phyloP scores from a whole-genome alignment of 1,140 invertebrate species.

The Drosophila tani region DNA sequence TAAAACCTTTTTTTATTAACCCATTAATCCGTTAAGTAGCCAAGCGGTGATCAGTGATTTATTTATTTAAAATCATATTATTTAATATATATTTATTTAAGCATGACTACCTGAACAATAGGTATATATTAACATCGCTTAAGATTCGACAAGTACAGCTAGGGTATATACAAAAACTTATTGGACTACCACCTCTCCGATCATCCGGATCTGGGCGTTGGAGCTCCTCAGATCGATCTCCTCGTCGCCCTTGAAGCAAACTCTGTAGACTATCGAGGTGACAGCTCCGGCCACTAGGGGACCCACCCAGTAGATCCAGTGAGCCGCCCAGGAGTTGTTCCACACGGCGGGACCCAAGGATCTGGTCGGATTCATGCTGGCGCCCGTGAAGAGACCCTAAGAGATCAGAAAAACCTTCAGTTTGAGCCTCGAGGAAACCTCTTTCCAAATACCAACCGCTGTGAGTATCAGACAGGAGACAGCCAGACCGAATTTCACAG shows the following conservation, averaged over 20 bases:
- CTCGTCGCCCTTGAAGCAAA: constrained; percentile 84
- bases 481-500: constrained; percentile 88
- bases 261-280: constrained; percentile 88
- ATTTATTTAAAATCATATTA: neutral
- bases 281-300: constrained; percentile 87
- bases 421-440: neutral
- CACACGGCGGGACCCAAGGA: constrained; percentile 91
- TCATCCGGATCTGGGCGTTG: constrained; percentile 52
- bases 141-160: constrained; percentile 19
- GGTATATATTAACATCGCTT: constrained; percentile 15
- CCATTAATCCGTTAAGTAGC: too few species aligned
- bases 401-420: neutral
- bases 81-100: constrained; percentile 8
- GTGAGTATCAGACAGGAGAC: constrained; percentile 87
- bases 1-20: too few species aligned
- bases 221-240: constrained; percentile 43
- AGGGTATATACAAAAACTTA: neutral
- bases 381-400: constrained; percentile 89
- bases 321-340: constrained; percentile 88
- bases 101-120: constrained; percentile 2
- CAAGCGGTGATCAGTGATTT: too few species aligned
- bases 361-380: constrained; percentile 93
- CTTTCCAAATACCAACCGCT: constrained; percentile 69
- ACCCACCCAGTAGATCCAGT: constrained; percentile 93
- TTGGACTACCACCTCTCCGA: constrained; percentile 46